Percentiles rank a stretch among this genome's conserved stretches.
Conservation (phyloP, 2,113 vertebrate genomes). For the Casuarius casuarius region DNA sequence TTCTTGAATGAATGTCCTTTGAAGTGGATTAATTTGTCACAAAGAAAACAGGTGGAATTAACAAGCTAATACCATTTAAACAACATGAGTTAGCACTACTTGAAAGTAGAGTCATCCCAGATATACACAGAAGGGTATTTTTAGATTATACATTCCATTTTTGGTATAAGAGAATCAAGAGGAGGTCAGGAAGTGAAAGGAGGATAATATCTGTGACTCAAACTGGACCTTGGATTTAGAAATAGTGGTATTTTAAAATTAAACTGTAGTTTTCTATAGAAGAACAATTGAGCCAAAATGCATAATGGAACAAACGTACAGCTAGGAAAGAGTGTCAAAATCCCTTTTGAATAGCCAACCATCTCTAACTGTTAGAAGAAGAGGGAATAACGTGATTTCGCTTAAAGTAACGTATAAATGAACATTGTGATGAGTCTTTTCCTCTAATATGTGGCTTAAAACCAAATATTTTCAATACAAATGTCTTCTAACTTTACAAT, state of each 20-base stretch:
- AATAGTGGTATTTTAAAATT: background rate
- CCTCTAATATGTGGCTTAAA: background rate
- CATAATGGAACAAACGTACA: background rate
- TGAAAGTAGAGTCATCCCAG: background rate
- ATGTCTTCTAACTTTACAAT: background rate
- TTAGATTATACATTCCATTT: background rate
- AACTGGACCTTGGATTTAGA: background rate
- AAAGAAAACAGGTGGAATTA: background rate
- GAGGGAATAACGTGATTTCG: background rate
- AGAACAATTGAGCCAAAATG: background rate
- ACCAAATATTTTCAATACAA: background rate
- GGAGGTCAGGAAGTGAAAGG: background rate
- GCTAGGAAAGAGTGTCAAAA: background rate
- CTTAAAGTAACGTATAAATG: background rate
- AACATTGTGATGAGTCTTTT: background rate
- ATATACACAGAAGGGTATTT: background rate
- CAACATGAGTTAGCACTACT: background rate
- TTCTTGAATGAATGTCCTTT: slow-evolving; percentile 9
- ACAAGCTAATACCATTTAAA: background rate
- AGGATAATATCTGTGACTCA: background rate
- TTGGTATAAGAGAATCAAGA: background rate
- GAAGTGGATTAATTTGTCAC: background rate
- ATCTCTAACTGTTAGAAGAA: background rate
- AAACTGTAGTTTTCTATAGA: background rate
- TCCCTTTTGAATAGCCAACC: background rate